phyloP scores from a whole-genome alignment of 1,140 invertebrate genomes.

The Metaphire vulgaris region DNA sequence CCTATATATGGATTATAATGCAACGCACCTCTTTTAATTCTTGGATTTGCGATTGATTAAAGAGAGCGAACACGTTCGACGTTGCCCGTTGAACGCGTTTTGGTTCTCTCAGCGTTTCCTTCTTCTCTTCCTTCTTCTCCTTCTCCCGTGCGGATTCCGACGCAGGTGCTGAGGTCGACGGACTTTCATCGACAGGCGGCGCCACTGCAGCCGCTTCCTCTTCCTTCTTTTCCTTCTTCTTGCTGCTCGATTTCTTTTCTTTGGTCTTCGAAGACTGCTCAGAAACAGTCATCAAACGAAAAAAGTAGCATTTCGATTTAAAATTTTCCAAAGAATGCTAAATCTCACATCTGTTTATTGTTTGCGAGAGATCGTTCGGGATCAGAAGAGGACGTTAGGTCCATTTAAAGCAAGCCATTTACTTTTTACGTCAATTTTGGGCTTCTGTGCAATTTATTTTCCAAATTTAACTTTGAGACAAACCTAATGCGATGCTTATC shows the following conservation, averaged over 20 bases:
- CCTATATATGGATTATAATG: too few relatives aligned
- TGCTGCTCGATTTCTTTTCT: slow-evolving; percentile 14
- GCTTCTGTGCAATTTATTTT: too few relatives aligned
- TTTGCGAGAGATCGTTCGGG: too few relatives aligned
- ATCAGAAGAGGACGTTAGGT: too few relatives aligned
- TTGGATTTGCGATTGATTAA: slow-evolving; percentile 49
- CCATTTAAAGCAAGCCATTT: too few relatives aligned
- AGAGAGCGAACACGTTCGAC: slow-evolving; percentile 49
- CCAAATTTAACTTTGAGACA: too few relatives aligned
- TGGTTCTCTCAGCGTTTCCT: slow-evolving; percentile 17
- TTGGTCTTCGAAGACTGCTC: neutral
- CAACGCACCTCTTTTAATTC: slow-evolving; percentile 76
- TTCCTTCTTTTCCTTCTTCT: slow-evolving; percentile 22
- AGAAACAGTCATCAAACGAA: neutral
- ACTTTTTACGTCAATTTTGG: too few relatives aligned
- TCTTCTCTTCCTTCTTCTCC: slow-evolving; percentile 12
- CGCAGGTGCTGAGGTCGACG: neutral
- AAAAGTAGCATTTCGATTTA: neutral
- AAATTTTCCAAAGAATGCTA: too few relatives aligned
- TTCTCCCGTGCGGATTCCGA: neutral
- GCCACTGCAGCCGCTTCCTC: slow-evolving; percentile 8
- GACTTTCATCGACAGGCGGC: slow-evolving; percentile 10
- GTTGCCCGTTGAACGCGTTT: slow-evolving; percentile 43
- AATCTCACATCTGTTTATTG: too few relatives aligned
- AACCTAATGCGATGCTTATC: too few relatives aligned